A percentile compares a stretch with the other conserved stretches of the same genome.
These are phyloP conservation scores for Thereva unica DNA, from an alignment of 2,888 invertebrate genomes.

Conservation along the genomic window DNA sequence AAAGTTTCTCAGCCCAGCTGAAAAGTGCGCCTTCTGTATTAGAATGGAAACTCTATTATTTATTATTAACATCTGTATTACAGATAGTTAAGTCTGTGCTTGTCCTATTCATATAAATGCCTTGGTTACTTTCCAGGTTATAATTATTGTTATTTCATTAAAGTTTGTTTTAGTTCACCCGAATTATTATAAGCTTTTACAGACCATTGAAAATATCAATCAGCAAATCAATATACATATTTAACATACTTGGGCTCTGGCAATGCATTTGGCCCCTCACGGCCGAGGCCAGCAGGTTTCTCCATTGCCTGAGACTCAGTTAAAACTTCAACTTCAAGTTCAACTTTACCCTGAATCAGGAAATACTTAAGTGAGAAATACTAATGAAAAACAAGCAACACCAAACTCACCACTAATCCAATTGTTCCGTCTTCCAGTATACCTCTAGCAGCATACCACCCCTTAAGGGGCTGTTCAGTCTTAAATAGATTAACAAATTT, in stretches of 20 bases:
- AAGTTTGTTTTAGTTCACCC: too few species aligned
- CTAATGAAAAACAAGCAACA: too few species aligned
- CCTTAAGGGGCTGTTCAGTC: conserved; percentile 60
- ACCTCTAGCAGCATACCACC: conserved; percentile 71
- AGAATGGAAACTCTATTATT: too few species aligned
- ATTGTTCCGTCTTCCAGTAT: conserved; percentile 47
- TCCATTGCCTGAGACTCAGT: conserved; percentile 64
- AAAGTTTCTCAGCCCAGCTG: too few species aligned
- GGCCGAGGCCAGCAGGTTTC: conserved; percentile 68
- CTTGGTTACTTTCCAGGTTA: neutral
- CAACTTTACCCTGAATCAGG: conserved; percentile 67
- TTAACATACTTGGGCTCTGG: conserved; percentile 65
- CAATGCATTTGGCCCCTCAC: conserved; percentile 66
- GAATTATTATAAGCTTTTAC: too few species aligned
- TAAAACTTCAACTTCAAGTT: conserved; percentile 68
- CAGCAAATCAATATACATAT: neutral
- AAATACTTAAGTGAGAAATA: too few species aligned
- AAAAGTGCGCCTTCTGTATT: too few species aligned
- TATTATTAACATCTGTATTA: too few species aligned
- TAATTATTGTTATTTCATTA: neutral
- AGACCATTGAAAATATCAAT: too few species aligned
- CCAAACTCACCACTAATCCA: conserved; percentile 49
- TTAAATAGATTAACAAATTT: conserved; percentile 69
- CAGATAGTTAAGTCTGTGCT: too few species aligned
- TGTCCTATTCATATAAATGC: too few species aligned